These are phyloP conservation scores for Oligia latruncula DNA, from an alignment of 2,888 invertebrate species.

Conservation along the genomic window DNA sequence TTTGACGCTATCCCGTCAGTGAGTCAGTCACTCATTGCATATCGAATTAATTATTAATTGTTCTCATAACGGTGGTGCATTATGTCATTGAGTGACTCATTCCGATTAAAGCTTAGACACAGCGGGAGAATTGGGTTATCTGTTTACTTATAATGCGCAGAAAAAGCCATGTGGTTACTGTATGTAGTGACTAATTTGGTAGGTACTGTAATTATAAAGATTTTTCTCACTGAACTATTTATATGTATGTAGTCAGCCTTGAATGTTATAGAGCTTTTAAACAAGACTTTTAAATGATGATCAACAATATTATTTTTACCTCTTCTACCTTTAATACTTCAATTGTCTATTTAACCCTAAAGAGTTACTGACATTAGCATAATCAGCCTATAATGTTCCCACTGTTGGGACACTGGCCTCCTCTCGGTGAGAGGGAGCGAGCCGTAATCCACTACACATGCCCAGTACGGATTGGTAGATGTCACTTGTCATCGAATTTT, in stretches of 20 bases:
- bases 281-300: not conserved
- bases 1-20: constrained; percentile 42
- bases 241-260: not conserved
- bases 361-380: not conserved
- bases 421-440: too few species aligned
- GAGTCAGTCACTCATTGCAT: constrained; percentile 51
- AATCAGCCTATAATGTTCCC: too few species aligned
- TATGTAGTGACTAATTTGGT: not conserved
- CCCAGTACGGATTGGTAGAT: too few species aligned
- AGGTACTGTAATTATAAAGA: not conserved
- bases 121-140: constrained; percentile 16
- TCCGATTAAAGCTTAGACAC: constrained; percentile 23
- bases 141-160: not conserved
- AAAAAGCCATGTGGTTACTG: constrained; percentile 7
- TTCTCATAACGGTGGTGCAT: constrained; percentile 39
- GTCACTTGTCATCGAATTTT: too few species aligned
- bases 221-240: not conserved
- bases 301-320: not conserved
- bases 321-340: not conserved
- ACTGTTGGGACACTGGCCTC: too few species aligned
- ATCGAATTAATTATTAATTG: constrained; percentile 51
- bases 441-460: too few species aligned
- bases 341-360: not conserved
- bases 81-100: constrained; percentile 63
- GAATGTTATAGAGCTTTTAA: constrained; percentile 2